phyloP scores from a whole-genome alignment of 2,888 invertebrate species.

The Harpagoxenus sublaevis region DNA sequence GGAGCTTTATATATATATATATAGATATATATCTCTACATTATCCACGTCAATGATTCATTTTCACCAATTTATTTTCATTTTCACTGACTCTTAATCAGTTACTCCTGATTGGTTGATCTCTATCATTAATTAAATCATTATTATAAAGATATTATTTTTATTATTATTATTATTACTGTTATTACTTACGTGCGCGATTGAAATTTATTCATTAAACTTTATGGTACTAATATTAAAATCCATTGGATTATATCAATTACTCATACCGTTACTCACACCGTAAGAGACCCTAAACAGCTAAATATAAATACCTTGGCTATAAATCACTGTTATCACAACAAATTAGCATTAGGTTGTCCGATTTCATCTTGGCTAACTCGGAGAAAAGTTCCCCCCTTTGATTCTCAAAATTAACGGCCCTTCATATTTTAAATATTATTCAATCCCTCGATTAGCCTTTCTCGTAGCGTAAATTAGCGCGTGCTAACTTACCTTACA shows the following conservation, averaged over 20 bases:
- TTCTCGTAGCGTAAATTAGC: background rate
- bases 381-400: slow-evolving; percentile 79
- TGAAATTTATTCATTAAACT: slow-evolving; percentile 61
- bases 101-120: background rate
- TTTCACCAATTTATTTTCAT: background rate
- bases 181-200: slow-evolving; percentile 32
- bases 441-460: background rate
- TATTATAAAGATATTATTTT: slow-evolving; percentile 59
- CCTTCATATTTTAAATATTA: slow-evolving; percentile 70
- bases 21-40: slow-evolving; percentile 39
- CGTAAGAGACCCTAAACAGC: slow-evolving; percentile 59
- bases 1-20: slow-evolving; percentile 37
- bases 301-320: slow-evolving; percentile 79
- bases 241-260: slow-evolving; percentile 19
- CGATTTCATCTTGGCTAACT: slow-evolving; percentile 76
- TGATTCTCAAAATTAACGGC: slow-evolving; percentile 78
- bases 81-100: background rate
- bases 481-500: slow-evolving; percentile 3
- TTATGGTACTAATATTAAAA: slow-evolving; percentile 46
- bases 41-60: slow-evolving; percentile 50
- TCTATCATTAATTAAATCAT: slow-evolving; percentile 41
- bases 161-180: slow-evolving; percentile 54
- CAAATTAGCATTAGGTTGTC: slow-evolving; percentile 72
- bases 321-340: slow-evolving; percentile 85
- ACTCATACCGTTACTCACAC: slow-evolving; percentile 55